These are phyloP conservation scores for Enhydra lutris DNA, from an alignment of 2,113 vertebrate species.

Conservation along the genomic window DNA sequence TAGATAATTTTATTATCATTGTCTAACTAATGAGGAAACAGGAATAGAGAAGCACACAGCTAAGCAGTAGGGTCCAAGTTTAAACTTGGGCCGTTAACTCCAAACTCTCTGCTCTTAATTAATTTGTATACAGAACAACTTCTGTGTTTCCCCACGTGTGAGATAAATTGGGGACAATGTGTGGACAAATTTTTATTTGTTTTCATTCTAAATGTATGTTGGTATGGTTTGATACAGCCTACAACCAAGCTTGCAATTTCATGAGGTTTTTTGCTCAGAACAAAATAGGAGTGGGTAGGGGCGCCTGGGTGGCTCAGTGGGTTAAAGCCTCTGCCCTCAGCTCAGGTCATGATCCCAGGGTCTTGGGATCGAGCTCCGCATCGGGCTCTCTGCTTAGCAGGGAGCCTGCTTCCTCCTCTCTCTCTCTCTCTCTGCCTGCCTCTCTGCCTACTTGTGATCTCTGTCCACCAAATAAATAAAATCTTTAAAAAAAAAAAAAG, in stretches of 20 bases:
- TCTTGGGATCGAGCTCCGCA: too few relatives aligned
- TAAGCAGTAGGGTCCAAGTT: not conserved
- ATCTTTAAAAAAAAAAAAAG: not conserved
- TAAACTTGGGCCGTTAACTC: not conserved
- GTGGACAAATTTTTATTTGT: not conserved
- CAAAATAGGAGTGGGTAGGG: not conserved
- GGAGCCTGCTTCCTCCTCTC: too few relatives aligned
- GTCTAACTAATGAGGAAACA: slow-evolving; percentile 5
- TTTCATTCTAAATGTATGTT: not conserved
- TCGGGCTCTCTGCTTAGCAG: too few relatives aligned
- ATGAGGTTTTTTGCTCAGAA: not conserved
- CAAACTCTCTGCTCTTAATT: not conserved
- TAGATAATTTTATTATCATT: not conserved
- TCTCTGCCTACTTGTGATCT: too few relatives aligned
- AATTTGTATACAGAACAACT: not conserved
- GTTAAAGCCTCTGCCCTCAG: too few relatives aligned
- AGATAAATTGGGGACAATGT: not conserved
- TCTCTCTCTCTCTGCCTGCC: too few relatives aligned
- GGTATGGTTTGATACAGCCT: not conserved
- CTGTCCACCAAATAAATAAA: too few relatives aligned
- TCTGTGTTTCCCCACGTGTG: not conserved
- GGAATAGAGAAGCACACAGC: not conserved
- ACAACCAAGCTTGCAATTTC: not conserved
- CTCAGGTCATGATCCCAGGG: too few relatives aligned
- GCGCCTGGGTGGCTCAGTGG: too few relatives aligned